These are phyloP conservation scores for Engystomops pustulosus DNA, from an alignment of 2,113 vertebrate species.

Conservation along the genomic window DNA sequence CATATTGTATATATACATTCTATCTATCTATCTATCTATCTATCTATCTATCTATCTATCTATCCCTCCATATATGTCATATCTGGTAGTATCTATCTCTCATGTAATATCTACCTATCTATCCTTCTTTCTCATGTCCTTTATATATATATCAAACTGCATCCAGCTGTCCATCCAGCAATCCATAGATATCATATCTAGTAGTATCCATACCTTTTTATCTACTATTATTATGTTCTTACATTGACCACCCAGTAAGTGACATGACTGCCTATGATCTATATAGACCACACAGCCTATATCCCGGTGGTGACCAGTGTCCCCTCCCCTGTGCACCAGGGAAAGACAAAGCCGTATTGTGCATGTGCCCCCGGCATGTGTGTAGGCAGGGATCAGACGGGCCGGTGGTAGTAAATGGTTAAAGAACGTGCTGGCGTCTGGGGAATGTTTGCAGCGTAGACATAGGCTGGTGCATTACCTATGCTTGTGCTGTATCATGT, in stretches of 20 bases:
- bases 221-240: background rate
- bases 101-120: background rate
- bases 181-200: background rate
- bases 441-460: conserved; percentile 50
- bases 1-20: background rate
- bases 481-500: conserved; percentile 52
- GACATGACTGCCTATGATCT: background rate
- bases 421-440: conserved; percentile 33
- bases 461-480: conserved; percentile 18
- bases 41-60: background rate
- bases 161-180: background rate
- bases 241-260: background rate
- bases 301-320: background rate
- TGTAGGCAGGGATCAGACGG: conserved; percentile 24
- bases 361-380: background rate
- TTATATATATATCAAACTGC: background rate
- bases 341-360: conserved; percentile 36
- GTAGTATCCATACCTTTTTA: no score
- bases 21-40: background rate
- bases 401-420: conserved; percentile 19
- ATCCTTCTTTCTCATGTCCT: background rate
- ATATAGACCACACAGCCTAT: conserved; percentile 20
- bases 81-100: background rate
- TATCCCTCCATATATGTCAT: background rate
- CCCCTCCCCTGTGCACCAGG: background rate